Evolutionary conservation across 2,888 invertebrate genomes (phyloP).

Genomic region (Acleris cristana): DNA sequence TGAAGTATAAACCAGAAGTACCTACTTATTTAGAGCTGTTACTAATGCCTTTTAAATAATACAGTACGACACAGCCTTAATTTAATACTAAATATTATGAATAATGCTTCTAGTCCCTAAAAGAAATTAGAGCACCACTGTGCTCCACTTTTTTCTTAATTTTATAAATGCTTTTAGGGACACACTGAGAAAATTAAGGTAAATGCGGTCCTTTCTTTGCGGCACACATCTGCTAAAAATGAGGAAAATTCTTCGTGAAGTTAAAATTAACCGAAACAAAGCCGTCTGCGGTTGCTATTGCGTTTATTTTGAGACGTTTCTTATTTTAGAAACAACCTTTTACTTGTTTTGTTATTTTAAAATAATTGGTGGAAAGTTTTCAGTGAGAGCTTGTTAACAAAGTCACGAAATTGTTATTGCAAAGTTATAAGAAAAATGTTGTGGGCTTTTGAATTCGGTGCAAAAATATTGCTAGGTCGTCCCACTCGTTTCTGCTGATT

Average conservation of each 20-base stretch:
- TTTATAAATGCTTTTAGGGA: conserved; percentile 5
- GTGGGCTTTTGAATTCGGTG: too few species aligned
- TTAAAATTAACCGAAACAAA: not conserved
- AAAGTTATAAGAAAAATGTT: too few species aligned
- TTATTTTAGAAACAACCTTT: not conserved
- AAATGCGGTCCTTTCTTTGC: conserved; percentile 3
- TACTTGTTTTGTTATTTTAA: not conserved
- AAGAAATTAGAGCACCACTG: conserved; percentile 6
- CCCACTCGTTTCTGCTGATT: too few species aligned
- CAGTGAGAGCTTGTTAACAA: too few species aligned
- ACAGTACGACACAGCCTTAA: not conserved
- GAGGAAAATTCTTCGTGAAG: conserved; percentile 10
- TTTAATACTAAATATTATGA: not conserved
- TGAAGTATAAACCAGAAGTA: too few species aligned
- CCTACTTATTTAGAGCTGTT: too few species aligned
- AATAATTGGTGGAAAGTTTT: too few species aligned
- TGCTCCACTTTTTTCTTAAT: conserved; percentile 6
- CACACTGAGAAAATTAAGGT: conserved; percentile 11
- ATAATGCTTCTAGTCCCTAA: conserved; percentile 1
- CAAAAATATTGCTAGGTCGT: too few species aligned
- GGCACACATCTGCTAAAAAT: conserved; percentile 22
- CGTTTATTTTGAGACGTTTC: not conserved
- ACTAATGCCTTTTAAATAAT: not conserved
- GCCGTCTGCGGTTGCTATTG: not conserved
- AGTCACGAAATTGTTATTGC: too few species aligned